phyloP scores from a whole-genome alignment of 1,140 invertebrate genomes.

The Popillia japonica region DNA sequence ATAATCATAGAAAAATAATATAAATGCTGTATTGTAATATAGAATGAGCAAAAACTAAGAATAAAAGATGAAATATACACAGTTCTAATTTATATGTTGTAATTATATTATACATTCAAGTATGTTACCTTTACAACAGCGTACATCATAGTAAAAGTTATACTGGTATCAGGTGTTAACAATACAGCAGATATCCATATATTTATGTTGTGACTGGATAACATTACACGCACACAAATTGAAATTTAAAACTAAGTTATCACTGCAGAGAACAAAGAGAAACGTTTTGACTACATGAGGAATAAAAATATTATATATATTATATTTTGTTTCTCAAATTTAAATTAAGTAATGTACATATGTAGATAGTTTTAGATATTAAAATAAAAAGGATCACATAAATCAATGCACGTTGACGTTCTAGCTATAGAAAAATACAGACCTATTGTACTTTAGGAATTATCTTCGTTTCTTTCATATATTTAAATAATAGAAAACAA shows the following conservation, averaged over 20 bases:
- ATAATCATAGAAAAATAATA: constrained; percentile 20
- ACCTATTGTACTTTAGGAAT: constrained; percentile 11
- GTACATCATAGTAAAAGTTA: neutral
- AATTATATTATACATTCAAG: constrained; percentile 6
- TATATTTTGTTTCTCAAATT: neutral
- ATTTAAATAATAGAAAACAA: neutral
- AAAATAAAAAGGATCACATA: constrained; percentile 25
- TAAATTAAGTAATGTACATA: constrained; percentile 3
- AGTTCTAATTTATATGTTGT: neutral
- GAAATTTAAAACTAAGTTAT: constrained; percentile 7
- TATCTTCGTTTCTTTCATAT: constrained; percentile 4
- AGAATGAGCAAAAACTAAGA: neutral
- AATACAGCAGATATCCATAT: constrained; percentile 25
- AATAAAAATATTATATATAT: constrained; percentile 1
- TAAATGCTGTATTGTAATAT: constrained; percentile 22
- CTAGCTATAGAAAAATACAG: constrained; percentile 7
- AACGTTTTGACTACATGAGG: neutral
- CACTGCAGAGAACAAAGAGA: neutral
- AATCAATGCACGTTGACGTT: constrained; percentile 3
- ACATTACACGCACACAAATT: neutral
- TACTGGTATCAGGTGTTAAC: neutral
- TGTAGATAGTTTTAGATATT: constrained; percentile 4
- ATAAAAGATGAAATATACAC: neutral
- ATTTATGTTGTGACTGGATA: neutral
- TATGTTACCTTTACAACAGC: neutral